These are phyloP conservation scores for Drosophila gaucha DNA, from an alignment of 2,888 invertebrate species.

Conservation along the genomic window DNA sequence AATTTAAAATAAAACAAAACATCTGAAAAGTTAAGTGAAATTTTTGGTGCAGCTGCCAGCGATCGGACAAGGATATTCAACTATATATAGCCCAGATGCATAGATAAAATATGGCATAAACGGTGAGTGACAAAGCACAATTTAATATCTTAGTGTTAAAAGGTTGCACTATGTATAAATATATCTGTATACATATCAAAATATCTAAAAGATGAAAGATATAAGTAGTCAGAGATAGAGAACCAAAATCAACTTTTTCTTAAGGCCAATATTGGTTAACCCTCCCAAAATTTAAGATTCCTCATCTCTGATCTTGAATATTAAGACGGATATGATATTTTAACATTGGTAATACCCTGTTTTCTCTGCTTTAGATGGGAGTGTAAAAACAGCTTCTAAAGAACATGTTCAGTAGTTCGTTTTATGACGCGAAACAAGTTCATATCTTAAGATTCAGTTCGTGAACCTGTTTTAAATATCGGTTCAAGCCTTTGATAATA, in stretches of 20 bases:
- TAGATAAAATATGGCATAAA: constrained; percentile 30
- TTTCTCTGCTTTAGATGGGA: no score
- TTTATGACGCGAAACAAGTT: background rate
- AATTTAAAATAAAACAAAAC: constrained; percentile 2
- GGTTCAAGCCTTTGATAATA: background rate
- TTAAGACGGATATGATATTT: no score
- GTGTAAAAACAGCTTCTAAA: no score
- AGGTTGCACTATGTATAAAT: background rate
- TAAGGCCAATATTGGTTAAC: no score
- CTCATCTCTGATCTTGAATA: no score
- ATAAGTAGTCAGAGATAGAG: no score
- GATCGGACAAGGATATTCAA: constrained; percentile 34
- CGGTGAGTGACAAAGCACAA: constrained; percentile 35
- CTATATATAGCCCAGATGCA: constrained; percentile 2
- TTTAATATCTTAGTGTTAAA: background rate
- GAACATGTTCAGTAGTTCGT: no score
- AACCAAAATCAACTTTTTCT: no score
- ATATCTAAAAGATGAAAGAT: no score
- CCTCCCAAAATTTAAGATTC: no score
- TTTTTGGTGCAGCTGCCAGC: constrained; percentile 22
- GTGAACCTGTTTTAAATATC: background rate
- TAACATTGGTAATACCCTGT: no score
- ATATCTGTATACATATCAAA: background rate
- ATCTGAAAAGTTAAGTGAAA: constrained; percentile 13
- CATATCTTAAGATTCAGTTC: background rate